Evolutionary conservation across 2,113 vertebrate genomes (phyloP), one percentile per base, ranked within the genome.

Genomic region (Hyperopisus bebe): DNA sequence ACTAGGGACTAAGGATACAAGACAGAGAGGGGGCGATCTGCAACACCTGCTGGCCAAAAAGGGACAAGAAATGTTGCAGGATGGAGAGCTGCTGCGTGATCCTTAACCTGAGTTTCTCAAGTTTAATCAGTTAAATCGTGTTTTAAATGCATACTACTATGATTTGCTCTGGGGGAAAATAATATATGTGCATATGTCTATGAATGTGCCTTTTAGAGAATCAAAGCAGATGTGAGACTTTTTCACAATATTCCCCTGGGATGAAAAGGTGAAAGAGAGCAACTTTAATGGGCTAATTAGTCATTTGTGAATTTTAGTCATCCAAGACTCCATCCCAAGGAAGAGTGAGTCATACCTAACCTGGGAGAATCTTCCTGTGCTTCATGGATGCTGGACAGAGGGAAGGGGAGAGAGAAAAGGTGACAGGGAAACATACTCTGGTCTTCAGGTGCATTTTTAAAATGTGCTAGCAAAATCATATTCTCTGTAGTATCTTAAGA

Each of bases 311-410:
- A 94, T 94, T 53, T 92, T 91, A 93, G 93, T 92, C 89, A 88
- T 92, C 88, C 66, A 90, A 77, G n/a, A 27, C 66, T 10, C 2
- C 13, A 24, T 90, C 93, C 94, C 94, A 93, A 95, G 92, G 93
- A 92, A 89, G 50, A 70, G 94, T 95, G 94, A 95, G 91, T 95
- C 95, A 95, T 92, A 92, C 94, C 94, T 92, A 92, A 94, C 93
- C 92, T 89, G 90, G 92, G 91, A 94, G 92, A 92, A 92, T 92
- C 92, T 90, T 92, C 90, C 93, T 44, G 50, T 44, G 15, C 24
- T n/a, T 89, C 17, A 80, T 27, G 93, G 93, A 95, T 93, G 92
- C 92, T 91, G 92, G 91, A 91, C 90, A 91, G 94, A 92, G 93
- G 92, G 93, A 94, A 92, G 93, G 92, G 92, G 91, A 93, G 92